Evolutionary conservation across 1,140 invertebrate genomes (phyloP).

Genomic region (Heliconius himera): DNA sequence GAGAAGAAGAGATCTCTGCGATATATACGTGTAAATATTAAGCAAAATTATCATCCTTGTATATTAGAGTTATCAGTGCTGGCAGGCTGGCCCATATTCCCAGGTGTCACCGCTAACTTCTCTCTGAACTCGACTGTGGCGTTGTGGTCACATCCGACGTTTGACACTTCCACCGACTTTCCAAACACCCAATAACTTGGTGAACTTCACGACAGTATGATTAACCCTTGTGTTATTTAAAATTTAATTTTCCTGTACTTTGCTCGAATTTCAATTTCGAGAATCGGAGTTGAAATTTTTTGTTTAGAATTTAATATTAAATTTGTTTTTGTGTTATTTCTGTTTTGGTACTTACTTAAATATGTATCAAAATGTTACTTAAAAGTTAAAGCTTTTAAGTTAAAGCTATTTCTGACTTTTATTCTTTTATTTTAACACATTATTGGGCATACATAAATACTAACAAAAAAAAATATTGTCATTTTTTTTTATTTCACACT

Average conservation of each 20-base stretch:
- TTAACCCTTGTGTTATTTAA: constrained; percentile 14
- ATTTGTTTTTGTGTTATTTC: neutral
- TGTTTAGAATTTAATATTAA: neutral
- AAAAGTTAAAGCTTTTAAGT: neutral
- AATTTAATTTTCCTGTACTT: constrained; percentile 2
- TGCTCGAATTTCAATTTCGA: neutral
- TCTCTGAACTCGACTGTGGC: neutral
- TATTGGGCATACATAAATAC: too few species aligned
- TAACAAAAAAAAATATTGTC: too few species aligned
- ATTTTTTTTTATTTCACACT: too few species aligned
- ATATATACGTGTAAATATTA: neutral
- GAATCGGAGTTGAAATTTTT: neutral
- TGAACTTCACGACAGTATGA: constrained; percentile 11
- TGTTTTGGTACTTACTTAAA: neutral
- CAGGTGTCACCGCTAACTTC: constrained; percentile 17
- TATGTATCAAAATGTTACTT: too few species aligned
- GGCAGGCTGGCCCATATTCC: constrained; percentile 4
- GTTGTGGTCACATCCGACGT: constrained; percentile 17
- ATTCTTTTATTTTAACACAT: too few species aligned
- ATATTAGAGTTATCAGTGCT: neutral
- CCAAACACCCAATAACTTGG: constrained; percentile 16
- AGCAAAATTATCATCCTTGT: neutral
- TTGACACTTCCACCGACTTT: constrained; percentile 17
- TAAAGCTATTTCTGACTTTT: neutral
- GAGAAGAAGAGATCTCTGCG: too few species aligned